Base-by-base conservation (phyloP, 2,797 vertebrate species). In the Pogoniulus pusillus region DNA sequence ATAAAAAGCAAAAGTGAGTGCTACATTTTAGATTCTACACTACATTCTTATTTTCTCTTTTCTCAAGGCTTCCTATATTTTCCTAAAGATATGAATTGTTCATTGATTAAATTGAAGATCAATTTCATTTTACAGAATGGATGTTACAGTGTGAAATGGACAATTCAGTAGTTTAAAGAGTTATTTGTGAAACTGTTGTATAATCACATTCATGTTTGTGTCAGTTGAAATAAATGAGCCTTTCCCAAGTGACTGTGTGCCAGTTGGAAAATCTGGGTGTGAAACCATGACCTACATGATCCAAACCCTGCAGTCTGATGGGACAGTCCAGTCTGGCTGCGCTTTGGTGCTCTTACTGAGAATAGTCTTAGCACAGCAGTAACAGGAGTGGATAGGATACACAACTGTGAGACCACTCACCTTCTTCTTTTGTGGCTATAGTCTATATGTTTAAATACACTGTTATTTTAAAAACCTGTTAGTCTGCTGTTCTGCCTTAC, bases 231-330 rank as follows among this genome's bases (percentile, higher is more conserved):
- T 51, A 60, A 88, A 54, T 1, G 3, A n/a, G 30, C 43, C 60
- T 65, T 71, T 83, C 68, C 30, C 26, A 68, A 37, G 24, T 32
- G 70, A 14, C 26, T 53, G 30, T 39, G 4, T 45, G 66, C 43
- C 64, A 59, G 3, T 35, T 62, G 39, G 80, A 57, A 76, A 37
- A 57, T 30, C 53, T 20, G 57, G 23, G 43, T 72, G 74, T 89
- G 82, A 82, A 91, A 60, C 70, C 17, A 1, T 12, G 49, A 45
- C 57, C 11, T 45, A 29, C n/a, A 3, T 41, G 30, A 81, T 47
- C 37, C 32, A 30, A 53, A 55, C 29, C 3, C 1, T 0, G 6
- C 0, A 0, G 12, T 57, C 9, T 69, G 76, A 27, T 54, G 55
- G 24, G 16, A 10, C 37, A 22, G 1, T 49, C 55, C 51, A 47